These are phyloP conservation scores for Cacoxenus indagator DNA, from an alignment of 2,888 invertebrate species.

Conservation along the genomic window DNA sequence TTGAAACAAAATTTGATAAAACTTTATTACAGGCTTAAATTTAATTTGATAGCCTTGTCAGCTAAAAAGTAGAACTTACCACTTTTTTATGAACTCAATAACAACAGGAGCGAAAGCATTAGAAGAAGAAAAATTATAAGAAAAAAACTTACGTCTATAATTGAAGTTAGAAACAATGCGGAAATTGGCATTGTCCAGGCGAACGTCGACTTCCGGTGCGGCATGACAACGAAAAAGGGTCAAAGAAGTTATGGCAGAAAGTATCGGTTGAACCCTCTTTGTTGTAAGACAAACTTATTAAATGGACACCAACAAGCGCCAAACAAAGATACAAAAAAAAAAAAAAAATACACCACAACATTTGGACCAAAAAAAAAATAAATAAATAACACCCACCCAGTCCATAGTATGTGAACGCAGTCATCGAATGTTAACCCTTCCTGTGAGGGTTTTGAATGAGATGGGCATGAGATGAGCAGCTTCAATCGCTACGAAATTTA, in stretches of 20 bases:
- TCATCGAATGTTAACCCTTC: slow-evolving; percentile 45
- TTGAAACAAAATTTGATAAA: background rate
- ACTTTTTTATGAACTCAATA: background rate
- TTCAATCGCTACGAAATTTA: slow-evolving; percentile 60
- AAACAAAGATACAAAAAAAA: too few relatives aligned
- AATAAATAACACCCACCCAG: slow-evolving; percentile 27
- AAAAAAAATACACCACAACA: slow-evolving; percentile 30
- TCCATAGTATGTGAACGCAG: too few relatives aligned
- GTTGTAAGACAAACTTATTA: slow-evolving; percentile 33
- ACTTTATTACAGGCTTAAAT: background rate
- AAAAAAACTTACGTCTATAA: slow-evolving; percentile 50
- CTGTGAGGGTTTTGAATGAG: too few relatives aligned
- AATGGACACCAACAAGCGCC: background rate
- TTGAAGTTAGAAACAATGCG: slow-evolving; percentile 24
- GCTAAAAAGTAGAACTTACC: background rate
- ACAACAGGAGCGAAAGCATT: background rate
- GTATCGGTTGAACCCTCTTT: background rate
- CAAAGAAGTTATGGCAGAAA: background rate
- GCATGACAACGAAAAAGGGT: background rate
- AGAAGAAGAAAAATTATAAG: too few relatives aligned
- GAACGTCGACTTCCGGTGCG: background rate
- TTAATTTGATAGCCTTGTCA: background rate
- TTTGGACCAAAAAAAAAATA: slow-evolving; percentile 21
- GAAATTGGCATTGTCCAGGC: slow-evolving; percentile 38
- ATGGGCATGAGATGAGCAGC: too few relatives aligned